These are phyloP conservation scores for Drosophila sulfurigaster DNA, from an alignment of 1,140 invertebrate species.

Conservation along the genomic window DNA sequence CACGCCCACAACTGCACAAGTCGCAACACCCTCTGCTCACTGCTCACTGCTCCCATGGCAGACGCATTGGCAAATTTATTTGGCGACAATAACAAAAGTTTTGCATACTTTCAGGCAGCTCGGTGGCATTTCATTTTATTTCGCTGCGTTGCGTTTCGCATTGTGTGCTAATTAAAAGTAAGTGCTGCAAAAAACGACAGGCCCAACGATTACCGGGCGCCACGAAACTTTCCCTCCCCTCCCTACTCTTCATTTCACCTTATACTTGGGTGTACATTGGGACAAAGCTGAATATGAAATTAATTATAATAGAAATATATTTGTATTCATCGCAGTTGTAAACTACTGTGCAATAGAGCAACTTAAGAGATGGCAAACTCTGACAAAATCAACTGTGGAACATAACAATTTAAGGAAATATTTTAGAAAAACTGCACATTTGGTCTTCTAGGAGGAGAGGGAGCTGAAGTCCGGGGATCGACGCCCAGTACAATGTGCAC, in stretches of 20 bases:
- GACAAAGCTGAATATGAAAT: not conserved
- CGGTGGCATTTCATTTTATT: slow-evolving; percentile 62
- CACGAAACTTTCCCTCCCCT: slow-evolving; percentile 29
- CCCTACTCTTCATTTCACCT: not conserved
- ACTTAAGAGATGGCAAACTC: slow-evolving; percentile 37
- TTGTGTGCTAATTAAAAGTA: slow-evolving; percentile 81
- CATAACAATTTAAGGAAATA: slow-evolving; percentile 55
- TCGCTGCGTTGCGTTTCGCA: slow-evolving; percentile 56
- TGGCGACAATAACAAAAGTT: slow-evolving; percentile 80
- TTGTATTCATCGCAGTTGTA: not conserved
- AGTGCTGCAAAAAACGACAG: slow-evolving; percentile 60
- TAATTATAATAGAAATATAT: not conserved
- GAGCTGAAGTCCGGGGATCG: no score
- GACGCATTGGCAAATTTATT: slow-evolving; percentile 76
- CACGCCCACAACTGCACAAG: slow-evolving; percentile 47
- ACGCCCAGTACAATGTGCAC: slow-evolving; percentile 17
- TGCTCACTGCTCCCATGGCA: slow-evolving; percentile 11
- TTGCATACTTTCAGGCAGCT: slow-evolving; percentile 68
- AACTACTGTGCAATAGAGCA: slow-evolving; percentile 21
- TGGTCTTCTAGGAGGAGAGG: slow-evolving; percentile 19
- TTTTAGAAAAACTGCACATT: slow-evolving; percentile 61
- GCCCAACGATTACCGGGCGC: slow-evolving; percentile 36
- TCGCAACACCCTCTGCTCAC: slow-evolving; percentile 17
- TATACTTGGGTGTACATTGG: slow-evolving; percentile 9
- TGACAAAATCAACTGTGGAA: slow-evolving; percentile 59